These are phyloP conservation scores for Leptinotarsa tumamoca DNA, from an alignment of 2,888 invertebrate species.

Conservation along the genomic window DNA sequence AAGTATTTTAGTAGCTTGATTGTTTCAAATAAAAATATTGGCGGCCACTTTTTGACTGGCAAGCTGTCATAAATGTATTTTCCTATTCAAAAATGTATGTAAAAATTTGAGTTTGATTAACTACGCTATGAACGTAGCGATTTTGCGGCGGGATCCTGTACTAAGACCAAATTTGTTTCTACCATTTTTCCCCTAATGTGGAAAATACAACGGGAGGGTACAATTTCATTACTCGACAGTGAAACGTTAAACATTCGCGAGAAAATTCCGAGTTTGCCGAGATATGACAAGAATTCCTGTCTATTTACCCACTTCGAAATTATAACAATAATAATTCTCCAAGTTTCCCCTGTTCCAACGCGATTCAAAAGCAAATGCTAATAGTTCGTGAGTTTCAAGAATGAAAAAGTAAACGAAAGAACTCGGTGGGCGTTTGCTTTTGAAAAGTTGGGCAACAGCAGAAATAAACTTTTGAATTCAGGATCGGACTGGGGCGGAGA, in stretches of 20 bases:
- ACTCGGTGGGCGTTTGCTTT: neutral
- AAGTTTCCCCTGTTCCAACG: neutral
- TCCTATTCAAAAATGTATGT: no score
- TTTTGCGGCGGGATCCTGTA: no score
- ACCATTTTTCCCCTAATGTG: no score
- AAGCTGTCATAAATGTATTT: no score
- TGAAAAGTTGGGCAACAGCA: neutral
- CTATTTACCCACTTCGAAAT: neutral
- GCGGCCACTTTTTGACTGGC: no score
- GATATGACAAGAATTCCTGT: neutral
- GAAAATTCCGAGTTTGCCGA: constrained; percentile 5
- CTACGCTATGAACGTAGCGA: no score
- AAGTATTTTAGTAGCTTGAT: no score
- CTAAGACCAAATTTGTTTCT: neutral
- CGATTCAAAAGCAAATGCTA: neutral
- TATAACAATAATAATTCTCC: neutral
- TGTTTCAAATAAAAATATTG: no score
- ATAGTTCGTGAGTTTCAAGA: neutral
- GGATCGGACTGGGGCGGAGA: no score
- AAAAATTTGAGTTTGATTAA: no score
- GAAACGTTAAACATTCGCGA: neutral
- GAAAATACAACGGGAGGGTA: neutral
- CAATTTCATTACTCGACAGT: neutral
- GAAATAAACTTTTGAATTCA: neutral
- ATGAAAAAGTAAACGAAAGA: neutral